Percentiles rank a stretch among this genome's conserved stretches.
Conservation (phyloP, 2,888 invertebrate genomes). For the Ormia ochracea region DNA sequence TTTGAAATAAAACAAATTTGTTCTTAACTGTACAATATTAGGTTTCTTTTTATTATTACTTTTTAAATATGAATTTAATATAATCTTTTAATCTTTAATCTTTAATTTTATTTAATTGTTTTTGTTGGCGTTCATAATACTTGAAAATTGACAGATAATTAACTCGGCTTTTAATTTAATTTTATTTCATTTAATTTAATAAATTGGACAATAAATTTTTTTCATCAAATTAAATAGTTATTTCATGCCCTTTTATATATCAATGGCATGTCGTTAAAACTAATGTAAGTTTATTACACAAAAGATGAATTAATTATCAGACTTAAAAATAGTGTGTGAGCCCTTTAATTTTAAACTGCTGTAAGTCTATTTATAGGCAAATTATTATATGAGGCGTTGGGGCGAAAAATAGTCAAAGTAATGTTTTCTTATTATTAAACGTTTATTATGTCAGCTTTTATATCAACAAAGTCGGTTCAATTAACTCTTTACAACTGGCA, state of each 20-base stretch:
- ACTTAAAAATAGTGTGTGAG: conserved; percentile 39
- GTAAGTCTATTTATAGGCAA: not conserved
- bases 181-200: too few relatives aligned
- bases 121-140: conserved; percentile 3
- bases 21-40: conserved; percentile 53
- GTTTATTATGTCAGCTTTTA: too few relatives aligned
- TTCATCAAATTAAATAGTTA: not conserved
- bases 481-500: too few relatives aligned
- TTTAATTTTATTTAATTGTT: not conserved
- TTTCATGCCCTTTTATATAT: too few relatives aligned
- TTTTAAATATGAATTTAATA: conserved; percentile 14
- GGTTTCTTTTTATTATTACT: conserved; percentile 45
- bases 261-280: conserved; percentile 19
- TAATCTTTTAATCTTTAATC: conserved; percentile 12
- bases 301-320: conserved; percentile 46
- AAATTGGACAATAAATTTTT: conserved; percentile 29
- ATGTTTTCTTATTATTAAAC: not conserved
- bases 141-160: conserved; percentile 52
- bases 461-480: too few relatives aligned
- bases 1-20: conserved; percentile 18
- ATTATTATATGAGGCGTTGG: too few relatives aligned
- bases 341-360: not conserved
- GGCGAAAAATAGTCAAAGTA: not conserved
- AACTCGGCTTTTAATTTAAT: conserved; percentile 19
- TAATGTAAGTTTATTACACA: conserved; percentile 35